phyloP scores from a whole-genome alignment of 2,113 vertebrate genomes.

The Lophochroa leadbeateri region DNA sequence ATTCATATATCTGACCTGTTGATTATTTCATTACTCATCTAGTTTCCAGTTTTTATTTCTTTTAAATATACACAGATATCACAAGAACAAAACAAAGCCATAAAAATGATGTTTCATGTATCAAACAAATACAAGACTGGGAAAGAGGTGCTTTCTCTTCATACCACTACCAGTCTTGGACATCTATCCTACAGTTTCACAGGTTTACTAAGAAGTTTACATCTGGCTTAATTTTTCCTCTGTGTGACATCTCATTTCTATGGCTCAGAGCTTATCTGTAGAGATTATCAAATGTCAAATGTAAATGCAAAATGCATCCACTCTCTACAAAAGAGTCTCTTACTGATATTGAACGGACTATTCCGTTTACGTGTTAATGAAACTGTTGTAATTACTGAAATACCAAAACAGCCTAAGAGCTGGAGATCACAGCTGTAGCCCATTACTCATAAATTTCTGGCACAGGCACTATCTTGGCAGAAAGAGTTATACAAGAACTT shows the following conservation, averaged over 20 bases:
- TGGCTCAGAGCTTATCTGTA: slow-evolving; percentile 67
- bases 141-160: slow-evolving; percentile 52
- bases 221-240: slow-evolving; percentile 72
- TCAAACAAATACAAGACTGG: background rate
- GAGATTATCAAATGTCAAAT: slow-evolving; percentile 83
- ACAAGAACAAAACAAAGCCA: slow-evolving; percentile 31
- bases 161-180: slow-evolving; percentile 5
- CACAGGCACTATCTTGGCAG: slow-evolving; percentile 58
- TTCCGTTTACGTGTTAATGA: slow-evolving; percentile 85
- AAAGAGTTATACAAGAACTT: slow-evolving; percentile 62
- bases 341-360: slow-evolving; percentile 74
- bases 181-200: slow-evolving; percentile 55
- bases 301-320: slow-evolving; percentile 77
- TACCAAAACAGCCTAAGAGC: slow-evolving; percentile 74
- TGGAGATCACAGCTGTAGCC: slow-evolving; percentile 80
- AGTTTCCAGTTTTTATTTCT: background rate
- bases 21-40: background rate
- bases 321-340: slow-evolving; percentile 67
- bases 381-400: slow-evolving; percentile 82
- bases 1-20: background rate
- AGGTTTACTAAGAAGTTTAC: slow-evolving; percentile 51
- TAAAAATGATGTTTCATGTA: slow-evolving; percentile 25
- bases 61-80: background rate
- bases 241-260: slow-evolving; percentile 68
- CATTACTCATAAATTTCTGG: slow-evolving; percentile 74